Evolutionary conservation across 2,797 vertebrate species (phyloP), one percentile per base, ranked within the genome.

Genomic region (Poecilia picta): DNA sequence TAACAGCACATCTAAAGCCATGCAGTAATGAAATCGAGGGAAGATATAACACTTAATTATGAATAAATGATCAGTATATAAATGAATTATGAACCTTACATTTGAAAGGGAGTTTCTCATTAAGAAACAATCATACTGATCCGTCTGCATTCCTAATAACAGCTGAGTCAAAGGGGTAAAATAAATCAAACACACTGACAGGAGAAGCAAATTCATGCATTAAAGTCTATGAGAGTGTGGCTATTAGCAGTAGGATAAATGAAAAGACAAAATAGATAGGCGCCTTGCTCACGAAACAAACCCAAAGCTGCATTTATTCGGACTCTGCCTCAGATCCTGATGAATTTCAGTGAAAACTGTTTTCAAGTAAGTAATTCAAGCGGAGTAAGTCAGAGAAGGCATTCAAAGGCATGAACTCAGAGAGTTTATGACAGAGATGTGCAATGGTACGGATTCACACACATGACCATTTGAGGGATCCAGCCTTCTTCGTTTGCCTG

Each of bases 51-150:
- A 74, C 11, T 36, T 70, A 64, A 76, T 73, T 73, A 72, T 73
- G 74, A 81, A 76, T 43, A 76, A 76, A 76, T 81, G 8, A 76
- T 51, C 53, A 45, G n/a, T 13, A 41, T 39, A 64, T 73, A 16
- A 62, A 79, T 79, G 47, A 79, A 28, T 49, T n/a, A 73, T 79
- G 45, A 73, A 76, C 43, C 53, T 45, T 76, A 62, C 36, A 57
- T 64, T 62, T 76, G 46, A 76, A 64, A 76, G 72, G 49, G 45
- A 76, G 53, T 72, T 76, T 72, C 55, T 76, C 36, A 64, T 72
- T 51, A 72, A 86, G 46, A 80, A 62, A 83, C 36, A 78, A 74
- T 82, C 73, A 43, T n/a, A 71, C 36, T 31, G 73, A 80, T 77
- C 73, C 31, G 25, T 64, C 43, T 13, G 70, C 72, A 82, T 79